These are phyloP conservation scores for Halcyon badia DNA, from an alignment of 2,797 vertebrate genomes.

Conservation along the genomic window DNA sequence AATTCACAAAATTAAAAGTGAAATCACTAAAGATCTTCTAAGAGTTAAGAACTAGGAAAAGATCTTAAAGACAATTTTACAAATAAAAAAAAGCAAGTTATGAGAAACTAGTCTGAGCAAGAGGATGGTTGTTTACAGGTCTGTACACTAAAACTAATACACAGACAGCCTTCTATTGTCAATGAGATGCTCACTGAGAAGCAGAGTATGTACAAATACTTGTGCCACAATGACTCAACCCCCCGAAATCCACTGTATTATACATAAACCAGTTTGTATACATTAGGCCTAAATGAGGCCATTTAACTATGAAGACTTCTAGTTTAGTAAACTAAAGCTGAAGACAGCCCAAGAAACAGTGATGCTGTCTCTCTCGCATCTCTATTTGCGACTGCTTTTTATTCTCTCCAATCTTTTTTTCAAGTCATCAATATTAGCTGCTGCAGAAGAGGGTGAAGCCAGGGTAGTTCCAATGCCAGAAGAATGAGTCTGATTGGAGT, in stretches of 20 bases:
- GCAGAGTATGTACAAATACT: slow-evolving; percentile 87
- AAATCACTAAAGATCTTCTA: slow-evolving; percentile 79
- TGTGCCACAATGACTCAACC: slow-evolving; percentile 80
- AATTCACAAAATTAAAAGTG: slow-evolving; percentile 83
- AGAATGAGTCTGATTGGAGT: slow-evolving; percentile 85
- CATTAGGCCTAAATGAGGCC: slow-evolving; percentile 80
- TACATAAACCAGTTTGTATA: slow-evolving; percentile 83
- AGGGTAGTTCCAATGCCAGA: slow-evolving; percentile 83
- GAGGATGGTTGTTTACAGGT: slow-evolving; percentile 80
- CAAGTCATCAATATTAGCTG: slow-evolving; percentile 96
- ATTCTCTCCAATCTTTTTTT: slow-evolving; percentile 99
- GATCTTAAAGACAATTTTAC: slow-evolving; percentile 80
- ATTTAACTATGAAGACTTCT: slow-evolving; percentile 78
- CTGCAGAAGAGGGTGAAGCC: slow-evolving; percentile 82
- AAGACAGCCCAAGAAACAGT: slow-evolving; percentile 55
- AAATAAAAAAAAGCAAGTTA: slow-evolving; percentile 78
- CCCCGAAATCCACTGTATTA: slow-evolving; percentile 81
- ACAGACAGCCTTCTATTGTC: slow-evolving; percentile 83
- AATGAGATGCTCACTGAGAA: slow-evolving; percentile 80
- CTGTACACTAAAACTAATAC: slow-evolving; percentile 87
- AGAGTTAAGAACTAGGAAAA: slow-evolving; percentile 82
- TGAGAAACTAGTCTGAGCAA: slow-evolving; percentile 76
- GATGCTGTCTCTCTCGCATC: slow-evolving; percentile 14
- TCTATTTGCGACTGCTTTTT: slow-evolving; percentile 96
- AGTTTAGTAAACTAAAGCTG: slow-evolving; percentile 82